These are phyloP conservation scores for Sciurus vulgaris DNA, from an alignment of 2,797 vertebrate species.

Conservation along the genomic window DNA sequence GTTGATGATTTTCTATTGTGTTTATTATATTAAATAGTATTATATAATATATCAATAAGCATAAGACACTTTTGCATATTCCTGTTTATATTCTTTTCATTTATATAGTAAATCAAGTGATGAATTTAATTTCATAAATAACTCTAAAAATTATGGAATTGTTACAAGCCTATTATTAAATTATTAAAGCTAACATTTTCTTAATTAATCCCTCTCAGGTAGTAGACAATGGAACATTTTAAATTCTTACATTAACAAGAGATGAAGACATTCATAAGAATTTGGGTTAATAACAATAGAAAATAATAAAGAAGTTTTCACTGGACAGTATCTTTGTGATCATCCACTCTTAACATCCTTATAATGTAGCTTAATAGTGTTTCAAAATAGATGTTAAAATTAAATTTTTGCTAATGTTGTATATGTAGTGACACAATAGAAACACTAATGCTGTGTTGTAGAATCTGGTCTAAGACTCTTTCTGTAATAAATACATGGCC, in stretches of 20 bases:
- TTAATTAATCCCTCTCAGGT: slow-evolving; percentile 49
- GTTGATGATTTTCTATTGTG: not conserved
- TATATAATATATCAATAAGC: not conserved
- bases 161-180: not conserved
- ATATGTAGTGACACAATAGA: not conserved
- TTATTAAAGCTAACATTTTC: not conserved
- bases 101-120: slow-evolving; percentile 35
- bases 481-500: not conserved
- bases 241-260: not conserved
- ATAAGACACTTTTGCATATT: not conserved
- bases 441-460: not conserved
- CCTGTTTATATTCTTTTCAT: not conserved
- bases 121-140: not conserved
- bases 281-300: not conserved
- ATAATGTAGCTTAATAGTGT: not conserved
- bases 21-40: slow-evolving; percentile 14
- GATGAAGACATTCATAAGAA: not conserved
- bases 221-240: slow-evolving; percentile 28
- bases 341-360: not conserved
- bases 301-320: slow-evolving; percentile 26
- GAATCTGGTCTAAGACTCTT: not conserved
- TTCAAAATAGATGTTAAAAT: not conserved
- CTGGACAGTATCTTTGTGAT: not conserved
- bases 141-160: slow-evolving; percentile 40
- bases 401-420: not conserved